Evolutionary conservation across 23 tunicate genomes (phyloP).

Genomic region (Styela clava): DNA sequence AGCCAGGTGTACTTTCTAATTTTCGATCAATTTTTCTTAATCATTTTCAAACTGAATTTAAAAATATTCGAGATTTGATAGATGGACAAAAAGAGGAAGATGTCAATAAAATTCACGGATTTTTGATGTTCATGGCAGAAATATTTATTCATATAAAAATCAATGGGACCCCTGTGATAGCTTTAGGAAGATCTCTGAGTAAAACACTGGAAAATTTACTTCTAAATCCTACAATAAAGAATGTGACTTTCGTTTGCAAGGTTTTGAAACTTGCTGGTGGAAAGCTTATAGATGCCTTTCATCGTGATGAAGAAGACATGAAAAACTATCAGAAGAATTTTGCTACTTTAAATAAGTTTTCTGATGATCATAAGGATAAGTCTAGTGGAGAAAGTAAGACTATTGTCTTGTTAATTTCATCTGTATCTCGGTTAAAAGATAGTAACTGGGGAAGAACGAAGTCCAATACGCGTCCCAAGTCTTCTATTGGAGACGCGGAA

Average conservation of each 20-base stretch:
- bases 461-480: neutral
- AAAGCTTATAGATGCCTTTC: slow-evolving; percentile 8
- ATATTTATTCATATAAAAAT: slow-evolving; percentile 20
- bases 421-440: slow-evolving; percentile 9
- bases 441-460: slow-evolving; percentile 22
- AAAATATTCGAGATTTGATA: slow-evolving; percentile 38
- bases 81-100: slow-evolving; percentile 13
- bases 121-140: slow-evolving; percentile 22
- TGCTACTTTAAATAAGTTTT: neutral
- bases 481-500: slow-evolving; percentile 21
- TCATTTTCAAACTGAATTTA: slow-evolving; percentile 60
- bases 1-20: slow-evolving; percentile 25
- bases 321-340: neutral
- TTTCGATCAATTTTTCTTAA: slow-evolving; percentile 49
- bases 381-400: neutral
- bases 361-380: neutral
- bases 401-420: neutral
- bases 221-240: neutral
- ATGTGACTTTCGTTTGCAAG: slow-evolving; percentile 22
- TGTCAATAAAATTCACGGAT: slow-evolving; percentile 24
- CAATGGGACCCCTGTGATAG: slow-evolving; percentile 12
- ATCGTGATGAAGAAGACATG: neutral
- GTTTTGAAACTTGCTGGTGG: slow-evolving; percentile 23
- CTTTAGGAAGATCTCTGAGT: slow-evolving; percentile 16
- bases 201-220: slow-evolving; percentile 2